Conservation (phyloP, 2,797 vertebrate species). For the Vespertilio murinus region DNA sequence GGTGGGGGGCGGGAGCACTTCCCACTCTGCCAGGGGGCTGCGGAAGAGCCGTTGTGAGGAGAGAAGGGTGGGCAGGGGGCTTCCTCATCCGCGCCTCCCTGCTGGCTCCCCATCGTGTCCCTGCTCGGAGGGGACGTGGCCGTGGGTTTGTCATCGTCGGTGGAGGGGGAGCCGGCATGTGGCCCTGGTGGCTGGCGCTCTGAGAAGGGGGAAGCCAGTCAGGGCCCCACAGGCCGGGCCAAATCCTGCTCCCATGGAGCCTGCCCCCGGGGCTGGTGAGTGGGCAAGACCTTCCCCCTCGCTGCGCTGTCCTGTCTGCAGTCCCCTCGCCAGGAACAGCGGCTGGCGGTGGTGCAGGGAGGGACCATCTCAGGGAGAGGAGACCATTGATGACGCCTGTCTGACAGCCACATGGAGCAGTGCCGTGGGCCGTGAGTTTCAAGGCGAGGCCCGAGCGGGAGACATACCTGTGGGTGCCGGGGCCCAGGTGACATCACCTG, state of each 20-base stretch:
- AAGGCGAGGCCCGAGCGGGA: neutral
- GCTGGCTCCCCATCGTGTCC: constrained; percentile 77
- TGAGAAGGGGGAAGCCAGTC: neutral
- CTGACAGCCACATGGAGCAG: neutral
- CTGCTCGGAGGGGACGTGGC: constrained; percentile 61
- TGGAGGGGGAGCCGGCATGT: neutral
- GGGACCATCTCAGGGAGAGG: neutral
- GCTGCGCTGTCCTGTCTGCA: neutral
- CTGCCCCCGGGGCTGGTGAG: neutral
- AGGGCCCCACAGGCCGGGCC: neutral
- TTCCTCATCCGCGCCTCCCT: neutral
- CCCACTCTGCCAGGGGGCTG: neutral
- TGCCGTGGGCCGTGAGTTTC: neutral
- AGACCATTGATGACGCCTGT: neutral
- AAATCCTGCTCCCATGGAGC: neutral
- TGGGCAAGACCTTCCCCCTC: neutral
- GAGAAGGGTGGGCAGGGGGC: neutral
- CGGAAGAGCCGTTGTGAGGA: neutral
- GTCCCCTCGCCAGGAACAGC: neutral
- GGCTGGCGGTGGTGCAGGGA: neutral
- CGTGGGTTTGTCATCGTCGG: neutral
- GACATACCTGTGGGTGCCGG: neutral
- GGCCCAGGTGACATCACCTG: neutral
- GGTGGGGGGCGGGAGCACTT: constrained; percentile 48
- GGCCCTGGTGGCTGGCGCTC: neutral